These are phyloP conservation scores for Grallaria varia DNA, from an alignment of 2,113 vertebrate genomes.

Conservation along the genomic window DNA sequence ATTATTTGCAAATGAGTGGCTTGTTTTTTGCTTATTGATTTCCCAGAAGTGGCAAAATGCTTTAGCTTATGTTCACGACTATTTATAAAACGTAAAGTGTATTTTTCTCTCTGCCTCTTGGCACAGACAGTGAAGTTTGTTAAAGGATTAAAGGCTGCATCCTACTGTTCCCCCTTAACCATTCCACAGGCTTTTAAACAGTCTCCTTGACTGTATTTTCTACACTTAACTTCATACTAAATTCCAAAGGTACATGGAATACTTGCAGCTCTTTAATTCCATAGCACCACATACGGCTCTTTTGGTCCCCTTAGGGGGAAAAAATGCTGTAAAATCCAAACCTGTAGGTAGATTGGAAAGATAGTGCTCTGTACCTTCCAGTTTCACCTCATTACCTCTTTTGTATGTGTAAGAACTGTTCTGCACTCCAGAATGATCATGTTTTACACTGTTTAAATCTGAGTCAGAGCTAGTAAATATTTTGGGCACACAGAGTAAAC, in stretches of 20 bases:
- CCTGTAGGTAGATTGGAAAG: background rate
- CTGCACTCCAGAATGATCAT: background rate
- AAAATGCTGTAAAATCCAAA: background rate
- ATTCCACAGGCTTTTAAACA: constrained; percentile 16
- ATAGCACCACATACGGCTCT: background rate
- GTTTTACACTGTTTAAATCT: background rate
- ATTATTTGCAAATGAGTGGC: constrained; percentile 61
- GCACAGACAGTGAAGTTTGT: constrained; percentile 17
- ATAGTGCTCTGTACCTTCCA: background rate
- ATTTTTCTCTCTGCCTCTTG: constrained; percentile 47
- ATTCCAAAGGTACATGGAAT: background rate
- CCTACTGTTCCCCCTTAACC: background rate
- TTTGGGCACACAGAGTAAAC: background rate
- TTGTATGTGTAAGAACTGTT: background rate
- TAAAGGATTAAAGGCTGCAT: constrained; percentile 6
- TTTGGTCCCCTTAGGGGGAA: background rate
- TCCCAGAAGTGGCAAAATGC: constrained; percentile 67
- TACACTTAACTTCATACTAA: background rate
- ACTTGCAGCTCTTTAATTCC: background rate
- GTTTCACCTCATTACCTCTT: constrained; percentile 28
- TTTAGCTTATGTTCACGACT: constrained; percentile 61
- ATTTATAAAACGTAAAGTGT: constrained; percentile 59
- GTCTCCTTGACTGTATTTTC: background rate
- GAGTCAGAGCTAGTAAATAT: constrained; percentile 24
- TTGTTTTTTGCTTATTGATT: constrained; percentile 65